Evolutionary conservation across 1,140 invertebrate species (phyloP).

Genomic region (Macrosteles quadrilineatus): DNA sequence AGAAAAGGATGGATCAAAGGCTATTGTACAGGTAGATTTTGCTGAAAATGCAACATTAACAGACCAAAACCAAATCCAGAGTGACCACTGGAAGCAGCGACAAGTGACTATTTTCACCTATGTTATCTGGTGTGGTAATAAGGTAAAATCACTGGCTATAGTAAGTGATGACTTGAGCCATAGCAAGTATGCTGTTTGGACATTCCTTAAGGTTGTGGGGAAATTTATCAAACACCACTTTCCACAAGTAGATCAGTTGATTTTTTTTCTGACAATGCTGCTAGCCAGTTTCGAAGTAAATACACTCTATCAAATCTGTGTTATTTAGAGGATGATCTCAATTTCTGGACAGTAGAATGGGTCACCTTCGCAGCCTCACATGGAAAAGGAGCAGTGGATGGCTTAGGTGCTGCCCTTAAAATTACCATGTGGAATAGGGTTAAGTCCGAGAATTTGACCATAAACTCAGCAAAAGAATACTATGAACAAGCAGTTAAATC

Average conservation of each 20-base stretch:
- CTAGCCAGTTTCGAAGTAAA: background rate
- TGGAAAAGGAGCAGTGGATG: conserved; percentile 1
- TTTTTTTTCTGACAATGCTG: conserved; percentile 14
- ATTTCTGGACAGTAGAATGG: background rate
- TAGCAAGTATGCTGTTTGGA: background rate
- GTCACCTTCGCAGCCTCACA: background rate
- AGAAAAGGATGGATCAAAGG: background rate
- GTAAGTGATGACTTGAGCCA: background rate
- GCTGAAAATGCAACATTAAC: conserved; percentile 16
- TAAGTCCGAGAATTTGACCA: background rate
- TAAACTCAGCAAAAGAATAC: conserved; percentile 11
- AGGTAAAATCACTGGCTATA: background rate
- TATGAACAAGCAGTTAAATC: background rate
- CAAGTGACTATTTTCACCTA: background rate
- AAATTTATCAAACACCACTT: background rate
- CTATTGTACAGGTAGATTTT: conserved; percentile 2
- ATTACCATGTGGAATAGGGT: background rate
- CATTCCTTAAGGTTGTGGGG: background rate
- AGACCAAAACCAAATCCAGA: background rate
- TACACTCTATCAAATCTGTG: background rate
- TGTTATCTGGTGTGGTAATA: background rate
- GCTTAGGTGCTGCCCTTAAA: background rate
- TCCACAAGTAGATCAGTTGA: background rate
- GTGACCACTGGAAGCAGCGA: background rate
- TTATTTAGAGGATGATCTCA: conserved; percentile 3